These are phyloP conservation scores for Labeo calbasu DNA, from an alignment of 2,797 vertebrate genomes.

Conservation along the genomic window DNA sequence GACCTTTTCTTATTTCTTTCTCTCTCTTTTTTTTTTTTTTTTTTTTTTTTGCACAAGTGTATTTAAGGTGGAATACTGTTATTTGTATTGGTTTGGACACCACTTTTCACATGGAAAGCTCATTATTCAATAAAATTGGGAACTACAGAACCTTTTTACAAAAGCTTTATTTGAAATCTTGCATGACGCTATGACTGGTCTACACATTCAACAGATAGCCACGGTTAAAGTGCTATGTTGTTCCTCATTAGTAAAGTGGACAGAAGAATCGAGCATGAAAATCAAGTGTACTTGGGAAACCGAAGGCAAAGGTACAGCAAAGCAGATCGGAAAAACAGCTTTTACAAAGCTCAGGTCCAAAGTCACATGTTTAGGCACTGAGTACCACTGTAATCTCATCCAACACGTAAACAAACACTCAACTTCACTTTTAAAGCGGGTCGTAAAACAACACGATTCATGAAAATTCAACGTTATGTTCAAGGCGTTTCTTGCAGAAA, in stretches of 20 bases:
- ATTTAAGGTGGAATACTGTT: constrained; percentile 93
- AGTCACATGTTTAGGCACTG: constrained; percentile 58
- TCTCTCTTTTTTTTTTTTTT: background rate
- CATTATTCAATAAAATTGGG: constrained; percentile 98
- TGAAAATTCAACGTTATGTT: background rate
- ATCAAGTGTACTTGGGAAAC: constrained; percentile 39
- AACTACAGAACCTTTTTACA: constrained; percentile 68
- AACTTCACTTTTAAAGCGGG: background rate
- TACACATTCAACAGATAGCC: constrained; percentile 57
- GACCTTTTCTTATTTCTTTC: constrained; percentile 74
- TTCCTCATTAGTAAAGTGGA: constrained; percentile 48
- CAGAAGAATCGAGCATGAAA: constrained; percentile 57
- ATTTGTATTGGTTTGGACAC: constrained; percentile 86
- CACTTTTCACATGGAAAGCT: constrained; percentile 86
- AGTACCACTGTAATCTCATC: constrained; percentile 51
- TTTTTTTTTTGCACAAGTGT: constrained; percentile 88
- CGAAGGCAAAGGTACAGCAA: constrained; percentile 52
- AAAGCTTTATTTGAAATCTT: constrained; percentile 52
- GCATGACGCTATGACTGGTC: constrained; percentile 47
- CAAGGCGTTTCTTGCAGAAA: constrained; percentile 7
- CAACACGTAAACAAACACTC: constrained; percentile 54
- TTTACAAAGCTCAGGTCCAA: constrained; percentile 57
- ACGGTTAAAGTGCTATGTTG: constrained; percentile 61
- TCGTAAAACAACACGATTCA: background rate
- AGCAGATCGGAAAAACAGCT: constrained; percentile 43